These are phyloP conservation scores for Semnopithecus entellus DNA, from an alignment of 2,113 vertebrate genomes.

Conservation along the genomic window DNA sequence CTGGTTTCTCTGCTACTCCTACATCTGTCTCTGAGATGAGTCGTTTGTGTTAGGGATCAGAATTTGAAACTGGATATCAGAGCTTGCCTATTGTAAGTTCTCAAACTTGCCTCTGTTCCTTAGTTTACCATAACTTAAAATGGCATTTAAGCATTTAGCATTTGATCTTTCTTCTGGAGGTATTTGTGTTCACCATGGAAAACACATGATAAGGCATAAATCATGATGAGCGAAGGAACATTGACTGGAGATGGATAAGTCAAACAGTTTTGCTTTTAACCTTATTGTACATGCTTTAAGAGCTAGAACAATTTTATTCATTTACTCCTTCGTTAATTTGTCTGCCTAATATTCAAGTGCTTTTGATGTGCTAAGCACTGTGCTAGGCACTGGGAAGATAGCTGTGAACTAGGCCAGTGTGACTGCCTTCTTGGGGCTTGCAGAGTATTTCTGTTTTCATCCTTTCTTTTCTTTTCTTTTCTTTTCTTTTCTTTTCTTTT, in stretches of 20 bases:
- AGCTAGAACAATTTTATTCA: background rate
- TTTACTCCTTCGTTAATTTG: background rate
- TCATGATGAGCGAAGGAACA: background rate
- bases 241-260: background rate
- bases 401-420: accelerated
- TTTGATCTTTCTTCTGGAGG: background rate
- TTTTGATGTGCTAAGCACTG: background rate
- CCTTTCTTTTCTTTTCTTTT: too few relatives aligned
- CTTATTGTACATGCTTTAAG: background rate
- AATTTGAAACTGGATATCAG: background rate
- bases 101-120: background rate
- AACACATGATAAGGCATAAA: background rate
- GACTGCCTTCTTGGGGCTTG: background rate
- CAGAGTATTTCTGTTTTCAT: accelerated
- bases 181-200: background rate
- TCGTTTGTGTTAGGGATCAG: background rate
- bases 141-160: background rate
- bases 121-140: background rate
- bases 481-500: too few relatives aligned
- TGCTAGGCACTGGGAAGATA: background rate
- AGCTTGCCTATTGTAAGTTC: background rate
- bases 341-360: background rate
- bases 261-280: background rate
- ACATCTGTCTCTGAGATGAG: background rate
- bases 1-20: background rate